Percentiles rank a stretch among this genome's conserved stretches.
phyloP scores from a whole-genome alignment of 2,888 invertebrate genomes.

The Ochropacha duplaris region DNA sequence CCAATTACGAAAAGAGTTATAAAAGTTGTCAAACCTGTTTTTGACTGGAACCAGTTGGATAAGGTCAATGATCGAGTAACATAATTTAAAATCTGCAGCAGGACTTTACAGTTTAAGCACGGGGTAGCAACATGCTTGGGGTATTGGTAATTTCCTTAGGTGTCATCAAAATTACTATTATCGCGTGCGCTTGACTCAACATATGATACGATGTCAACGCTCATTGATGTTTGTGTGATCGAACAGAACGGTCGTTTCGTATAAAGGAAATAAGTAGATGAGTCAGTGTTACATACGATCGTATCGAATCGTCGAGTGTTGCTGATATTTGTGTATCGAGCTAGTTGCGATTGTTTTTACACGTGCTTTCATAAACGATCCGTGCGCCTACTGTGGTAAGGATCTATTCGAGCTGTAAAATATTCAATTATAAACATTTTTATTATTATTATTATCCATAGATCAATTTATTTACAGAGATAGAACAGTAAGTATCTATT shows the following conservation, averaged over 20 bases:
- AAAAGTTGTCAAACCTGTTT: not conserved
- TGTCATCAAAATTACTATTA: slow-evolving; percentile 30
- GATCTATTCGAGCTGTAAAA: not conserved
- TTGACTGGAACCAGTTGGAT: not conserved
- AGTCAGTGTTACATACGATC: slow-evolving; percentile 32
- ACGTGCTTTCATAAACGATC: not conserved
- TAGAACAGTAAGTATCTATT: no score
- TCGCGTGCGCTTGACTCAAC: slow-evolving; percentile 36
- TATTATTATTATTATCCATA: not conserved
- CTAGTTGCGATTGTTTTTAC: not conserved
- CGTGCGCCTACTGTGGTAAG: not conserved
- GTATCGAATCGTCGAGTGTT: slow-evolving; percentile 19
- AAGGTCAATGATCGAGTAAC: not conserved
- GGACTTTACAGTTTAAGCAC: not conserved
- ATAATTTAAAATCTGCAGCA: not conserved
- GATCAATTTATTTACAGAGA: no score
- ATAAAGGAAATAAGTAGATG: slow-evolving; percentile 29
- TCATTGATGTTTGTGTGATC: slow-evolving; percentile 63
- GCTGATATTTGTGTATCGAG: slow-evolving; percentile 6
- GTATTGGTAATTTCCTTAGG: slow-evolving; percentile 18
- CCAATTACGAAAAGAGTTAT: not conserved
- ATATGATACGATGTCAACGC: slow-evolving; percentile 49
- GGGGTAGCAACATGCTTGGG: not conserved
- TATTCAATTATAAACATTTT: not conserved
- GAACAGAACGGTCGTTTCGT: slow-evolving; percentile 50